A percentile compares a stretch with the other conserved stretches of the same genome.
Conservation (phyloP, 2,797 vertebrate species). For the Pangasius mekongensis region DNA sequence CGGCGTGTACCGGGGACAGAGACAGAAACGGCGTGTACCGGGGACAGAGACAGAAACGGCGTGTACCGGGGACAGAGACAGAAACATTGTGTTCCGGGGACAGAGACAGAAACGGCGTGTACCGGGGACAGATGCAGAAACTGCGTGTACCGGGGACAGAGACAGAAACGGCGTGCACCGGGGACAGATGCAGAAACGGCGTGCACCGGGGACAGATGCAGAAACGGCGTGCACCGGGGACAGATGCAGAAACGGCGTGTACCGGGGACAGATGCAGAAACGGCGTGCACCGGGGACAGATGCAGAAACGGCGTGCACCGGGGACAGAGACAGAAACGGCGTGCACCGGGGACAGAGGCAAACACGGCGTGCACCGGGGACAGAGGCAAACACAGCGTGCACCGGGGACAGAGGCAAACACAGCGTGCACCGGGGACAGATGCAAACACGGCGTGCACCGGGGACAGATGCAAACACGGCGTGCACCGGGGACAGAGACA, state of each 20-base stretch:
- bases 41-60: conserved; percentile 27
- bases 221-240: background rate
- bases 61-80: conserved; percentile 7
- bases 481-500: conserved; percentile 78
- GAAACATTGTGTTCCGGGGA: conserved; percentile 78
- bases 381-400: background rate
- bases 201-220: conserved; percentile 77
- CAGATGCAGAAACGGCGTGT: too few relatives aligned
- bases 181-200: background rate
- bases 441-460: background rate
- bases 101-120: background rate
- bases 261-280: too few relatives aligned
- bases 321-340: conserved; percentile 23
- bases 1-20: background rate
- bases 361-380: conserved; percentile 77
- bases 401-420: background rate
- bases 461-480: background rate
- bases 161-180: background rate
- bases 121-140: background rate
- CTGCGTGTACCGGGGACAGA: conserved; percentile 77
- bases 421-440: conserved; percentile 77
- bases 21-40: conserved; percentile 76
- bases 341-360: conserved; percentile 78
- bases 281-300: conserved; percentile 78
- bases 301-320: conserved; percentile 77